Conservation (phyloP, 2,113 vertebrate species). For the Hippoglossus stenolepis region DNA sequence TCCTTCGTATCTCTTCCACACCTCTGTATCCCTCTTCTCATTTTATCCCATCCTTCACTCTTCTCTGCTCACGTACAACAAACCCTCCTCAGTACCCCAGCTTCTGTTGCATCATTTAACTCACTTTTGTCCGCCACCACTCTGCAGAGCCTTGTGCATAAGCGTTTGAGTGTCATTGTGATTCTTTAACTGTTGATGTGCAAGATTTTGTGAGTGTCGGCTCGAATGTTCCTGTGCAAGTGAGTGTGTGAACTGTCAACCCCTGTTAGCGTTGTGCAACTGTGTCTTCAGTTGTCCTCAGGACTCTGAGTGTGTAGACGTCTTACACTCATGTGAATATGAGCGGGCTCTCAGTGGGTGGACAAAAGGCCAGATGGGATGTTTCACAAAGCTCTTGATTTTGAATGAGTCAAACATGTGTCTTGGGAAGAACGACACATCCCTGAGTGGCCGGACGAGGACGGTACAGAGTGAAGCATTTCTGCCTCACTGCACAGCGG, state of each 20-base stretch:
- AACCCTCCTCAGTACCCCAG: not conserved
- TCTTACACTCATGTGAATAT: slow-evolving; percentile 48
- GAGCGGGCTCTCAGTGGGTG: slow-evolving; percentile 40
- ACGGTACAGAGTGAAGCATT: slow-evolving; percentile 36
- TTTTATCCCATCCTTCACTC: slow-evolving; percentile 27
- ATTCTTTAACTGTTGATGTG: slow-evolving; percentile 35
- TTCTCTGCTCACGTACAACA: slow-evolving; percentile 10
- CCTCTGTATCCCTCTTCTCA: slow-evolving; percentile 14
- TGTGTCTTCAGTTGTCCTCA: slow-evolving; percentile 42
- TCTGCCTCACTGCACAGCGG: slow-evolving; percentile 23
- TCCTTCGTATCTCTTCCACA: slow-evolving; percentile 34
- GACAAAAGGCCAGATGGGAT: slow-evolving; percentile 60
- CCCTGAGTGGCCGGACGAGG: slow-evolving; percentile 49
- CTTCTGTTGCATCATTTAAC: slow-evolving; percentile 54
- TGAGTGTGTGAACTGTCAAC: slow-evolving; percentile 47
- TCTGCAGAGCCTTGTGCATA: slow-evolving; percentile 30
- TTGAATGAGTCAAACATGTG: slow-evolving; percentile 58
- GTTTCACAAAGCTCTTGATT: slow-evolving; percentile 59
- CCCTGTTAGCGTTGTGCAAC: slow-evolving; percentile 21
- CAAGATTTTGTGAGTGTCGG: slow-evolving; percentile 11
- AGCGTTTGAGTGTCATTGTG: slow-evolving; percentile 34
- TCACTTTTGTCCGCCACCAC: slow-evolving; percentile 19
- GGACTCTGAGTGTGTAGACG: slow-evolving; percentile 27
- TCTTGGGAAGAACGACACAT: slow-evolving; percentile 37
- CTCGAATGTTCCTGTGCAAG: slow-evolving; percentile 28